A percentile compares a stretch with the other conserved stretches of the same genome.
Evolutionary conservation across 2,888 invertebrate genomes (phyloP).

Genomic region (Chrysomela aeneicollis): DNA sequence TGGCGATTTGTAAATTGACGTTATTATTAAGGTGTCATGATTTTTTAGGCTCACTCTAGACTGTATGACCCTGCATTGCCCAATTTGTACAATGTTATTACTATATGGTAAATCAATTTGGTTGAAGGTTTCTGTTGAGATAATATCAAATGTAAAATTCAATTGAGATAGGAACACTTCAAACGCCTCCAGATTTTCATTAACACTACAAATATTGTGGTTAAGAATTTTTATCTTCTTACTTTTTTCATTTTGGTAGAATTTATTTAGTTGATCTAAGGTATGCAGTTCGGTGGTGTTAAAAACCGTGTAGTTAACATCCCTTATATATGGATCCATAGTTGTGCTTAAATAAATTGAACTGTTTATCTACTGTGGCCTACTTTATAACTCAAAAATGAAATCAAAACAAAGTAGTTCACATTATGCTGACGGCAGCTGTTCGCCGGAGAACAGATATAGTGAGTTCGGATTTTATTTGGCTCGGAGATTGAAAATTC

Average conservation of each 20-base stretch:
- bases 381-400: no score
- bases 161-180: constrained; percentile 1
- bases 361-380: not conserved
- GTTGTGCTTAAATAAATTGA: not conserved
- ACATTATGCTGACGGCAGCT: no score
- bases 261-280: not conserved
- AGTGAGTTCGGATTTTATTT: no score
- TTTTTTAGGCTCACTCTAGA: not conserved
- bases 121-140: constrained; percentile 4
- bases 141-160: not conserved
- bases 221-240: not conserved
- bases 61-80: not conserved
- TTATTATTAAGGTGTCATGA: not conserved
- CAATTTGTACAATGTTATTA: not conserved
- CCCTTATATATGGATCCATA: constrained; percentile 5
- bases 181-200: not conserved
- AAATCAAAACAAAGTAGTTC: no score
- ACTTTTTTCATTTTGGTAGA: not conserved
- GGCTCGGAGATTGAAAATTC: no score
- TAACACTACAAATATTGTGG: not conserved
- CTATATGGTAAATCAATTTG: not conserved
- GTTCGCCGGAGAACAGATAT: no score
- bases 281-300: not conserved
- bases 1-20: not conserved
- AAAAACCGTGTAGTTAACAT: not conserved